Base-by-base conservation (phyloP, 2,113 vertebrate species). In the Salvator merianae region DNA sequence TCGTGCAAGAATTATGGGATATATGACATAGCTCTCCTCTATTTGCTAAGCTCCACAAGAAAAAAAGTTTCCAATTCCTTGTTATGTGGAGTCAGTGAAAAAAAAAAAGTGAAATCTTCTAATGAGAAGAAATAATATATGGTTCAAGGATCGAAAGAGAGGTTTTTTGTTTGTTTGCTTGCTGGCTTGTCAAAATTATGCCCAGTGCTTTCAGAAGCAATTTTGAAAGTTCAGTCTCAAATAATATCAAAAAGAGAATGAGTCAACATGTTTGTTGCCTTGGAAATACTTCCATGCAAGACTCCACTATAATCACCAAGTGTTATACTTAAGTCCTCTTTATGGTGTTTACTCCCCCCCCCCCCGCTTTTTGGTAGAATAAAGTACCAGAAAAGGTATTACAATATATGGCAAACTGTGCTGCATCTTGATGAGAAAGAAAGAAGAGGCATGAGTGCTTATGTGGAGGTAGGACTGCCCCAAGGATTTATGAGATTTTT, bases 1-100 rank as follows among this genome's bases (percentile, higher is more conserved):
- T 87, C 84, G 80, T 65, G 66, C 34, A n/a, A 85, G 79, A 12
- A 66, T 87, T 22, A 91, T 88, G 90, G 77, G n/a, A 72, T 89
- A 75, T 32, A 55, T 75, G 1, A 74, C 62, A 91, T 70, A 89
- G 86, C 88, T 82, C 84, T 36, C 43, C 68, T 83, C 20, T 28
- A 71, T 40, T 40, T 92, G 73, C 40, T 77, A 55, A 91, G 75
- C 77, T 74, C 53, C 4, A 26, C 53, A 86, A 84, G 32, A 83
- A 40, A 55, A 82, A 73, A 81, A 73, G 4, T 86, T 88, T 78
- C 84, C 81, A 43, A 83, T 74, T 85, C 84, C 87, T 0, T 81
- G 81, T 85, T 26, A 22, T 7, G 55, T 62, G 6, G 84, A 85
- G 47, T 18, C n/a, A 80, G 5, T 10, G 0, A 12, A 16, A 12